Evolutionary conservation across 2,797 vertebrate species (phyloP), one percentile per base, ranked within the genome.

Genomic region (Ara ararauna): DNA sequence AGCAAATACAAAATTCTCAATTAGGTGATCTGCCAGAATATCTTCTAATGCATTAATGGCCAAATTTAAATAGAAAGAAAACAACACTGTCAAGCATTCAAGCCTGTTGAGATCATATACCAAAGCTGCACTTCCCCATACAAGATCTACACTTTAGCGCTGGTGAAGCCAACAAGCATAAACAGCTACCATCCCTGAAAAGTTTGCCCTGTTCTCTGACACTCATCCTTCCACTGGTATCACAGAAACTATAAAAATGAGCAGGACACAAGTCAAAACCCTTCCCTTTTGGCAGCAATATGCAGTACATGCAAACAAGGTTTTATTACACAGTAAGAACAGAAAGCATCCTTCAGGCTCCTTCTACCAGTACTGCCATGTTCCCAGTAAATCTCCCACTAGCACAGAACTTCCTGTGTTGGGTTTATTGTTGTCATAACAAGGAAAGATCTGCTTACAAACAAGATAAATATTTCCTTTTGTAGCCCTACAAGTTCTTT

Each of bases 41-140:
- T 48, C 87, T 89, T 79, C 45, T 68, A 75, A 72, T 17, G 42
- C 50, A 78, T 78, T 81, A 79, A 54, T 6, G 67, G 86, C 64
- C 77, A 67, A 87, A 90, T 93, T 79, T 79, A 47, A 90, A 79
- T 77, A 81, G 72, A 84, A 72, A 29, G 32, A 93, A 92, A 93
- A 90, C 64, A 81, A 40, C 21, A 45, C 26, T 48, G 56, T 82
- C 40, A 90, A 75, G 56, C 51, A 61, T 36, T 90, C 54, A 65
- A 87, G 65, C 50, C 73, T 81, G 26, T 61, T 2, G 2, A 75
- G 60, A 74, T 34, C 51, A 58, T 68, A 23, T 23, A 34, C 21
- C 73, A 58, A 79, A 84, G 38, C 38, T 82, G 19, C 32, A 38
- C 48, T 73, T 81, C 50, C 61, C 34, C 38, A 21, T 7, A 5